Percentiles rank a stretch among this genome's conserved stretches.
These are phyloP conservation scores for Xiphophorus hellerii DNA, from an alignment of 2,113 vertebrate species.

Conservation along the genomic window DNA sequence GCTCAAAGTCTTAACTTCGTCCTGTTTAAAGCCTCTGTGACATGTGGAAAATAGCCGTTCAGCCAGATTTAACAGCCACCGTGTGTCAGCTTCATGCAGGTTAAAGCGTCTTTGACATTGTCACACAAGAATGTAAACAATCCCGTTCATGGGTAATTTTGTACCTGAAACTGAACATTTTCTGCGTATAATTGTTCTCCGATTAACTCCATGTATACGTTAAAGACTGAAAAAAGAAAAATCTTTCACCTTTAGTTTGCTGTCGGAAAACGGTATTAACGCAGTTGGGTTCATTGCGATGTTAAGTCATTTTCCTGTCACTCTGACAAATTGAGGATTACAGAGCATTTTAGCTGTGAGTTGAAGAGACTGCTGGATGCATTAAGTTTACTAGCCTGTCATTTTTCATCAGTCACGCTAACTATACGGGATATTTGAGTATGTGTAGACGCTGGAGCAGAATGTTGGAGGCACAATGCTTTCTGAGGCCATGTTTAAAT, in stretches of 20 bases:
- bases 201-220: slow-evolving; percentile 29
- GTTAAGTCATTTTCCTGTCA: slow-evolving; percentile 51
- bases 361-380: slow-evolving; percentile 58
- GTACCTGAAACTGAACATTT: slow-evolving; percentile 15
- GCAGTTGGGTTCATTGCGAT: slow-evolving; percentile 33
- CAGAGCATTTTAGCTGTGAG: slow-evolving; percentile 62
- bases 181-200: slow-evolving; percentile 22
- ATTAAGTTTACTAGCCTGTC: slow-evolving; percentile 70
- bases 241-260: slow-evolving; percentile 4
- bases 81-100: slow-evolving; percentile 43
- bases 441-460: not conserved
- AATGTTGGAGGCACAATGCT: slow-evolving; percentile 4
- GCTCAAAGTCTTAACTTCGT: slow-evolving; percentile 64
- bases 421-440: slow-evolving; percentile 15
- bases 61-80: slow-evolving; percentile 28
- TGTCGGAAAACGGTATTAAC: slow-evolving; percentile 46
- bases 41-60: slow-evolving; percentile 21
- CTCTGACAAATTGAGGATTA: slow-evolving; percentile 56
- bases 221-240: slow-evolving; percentile 23
- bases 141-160: slow-evolving; percentile 13
- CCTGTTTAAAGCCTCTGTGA: slow-evolving; percentile 47
- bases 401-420: slow-evolving; percentile 60
- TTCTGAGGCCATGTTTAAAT: not conserved
- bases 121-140: slow-evolving; percentile 24
- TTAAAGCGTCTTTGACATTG: slow-evolving; percentile 43